Conservation (phyloP, 37 sponge, comb jelly and placozoan genomes). For the Aphrocallistes beatrix region DNA sequence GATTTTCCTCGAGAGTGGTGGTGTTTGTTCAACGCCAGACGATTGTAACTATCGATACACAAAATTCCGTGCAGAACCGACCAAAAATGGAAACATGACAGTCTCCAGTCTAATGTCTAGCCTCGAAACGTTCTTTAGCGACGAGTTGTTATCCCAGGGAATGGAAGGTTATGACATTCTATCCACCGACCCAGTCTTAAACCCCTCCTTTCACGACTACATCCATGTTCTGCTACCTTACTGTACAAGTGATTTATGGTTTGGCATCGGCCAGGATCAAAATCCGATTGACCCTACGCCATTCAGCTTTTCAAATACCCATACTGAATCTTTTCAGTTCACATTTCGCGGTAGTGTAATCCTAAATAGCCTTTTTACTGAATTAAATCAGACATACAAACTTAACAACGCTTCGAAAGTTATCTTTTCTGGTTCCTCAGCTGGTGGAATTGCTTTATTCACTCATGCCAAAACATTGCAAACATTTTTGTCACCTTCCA, state of each 20-base stretch:
- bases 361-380: slow-evolving; percentile 26
- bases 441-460: slow-evolving; percentile 69
- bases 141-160: neutral
- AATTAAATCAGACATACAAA: slow-evolving; percentile 20
- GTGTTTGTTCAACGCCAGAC: slow-evolving; percentile 24
- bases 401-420: slow-evolving; percentile 28
- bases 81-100: neutral
- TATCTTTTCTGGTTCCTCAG: slow-evolving; percentile 60
- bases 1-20: slow-evolving; percentile 49
- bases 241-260: slow-evolving; percentile 57
- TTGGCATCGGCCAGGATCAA: neutral
- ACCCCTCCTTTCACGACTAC: slow-evolving; percentile 34
- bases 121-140: slow-evolving; percentile 9
- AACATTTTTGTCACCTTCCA: neutral
- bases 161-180: slow-evolving; percentile 41
- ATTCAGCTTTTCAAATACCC: slow-evolving; percentile 18
- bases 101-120: slow-evolving; percentile 40
- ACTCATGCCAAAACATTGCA: slow-evolving; percentile 49
- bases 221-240: slow-evolving; percentile 49
- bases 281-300: slow-evolving; percentile 5
- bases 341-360: slow-evolving; percentile 50
- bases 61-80: neutral
- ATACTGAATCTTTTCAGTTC: slow-evolving; percentile 32
- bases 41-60: slow-evolving; percentile 43
- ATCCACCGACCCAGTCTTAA: neutral